Evolutionary conservation across 2,888 invertebrate genomes (phyloP).

Genomic region (Sinodicranocentrus sp.): DNA sequence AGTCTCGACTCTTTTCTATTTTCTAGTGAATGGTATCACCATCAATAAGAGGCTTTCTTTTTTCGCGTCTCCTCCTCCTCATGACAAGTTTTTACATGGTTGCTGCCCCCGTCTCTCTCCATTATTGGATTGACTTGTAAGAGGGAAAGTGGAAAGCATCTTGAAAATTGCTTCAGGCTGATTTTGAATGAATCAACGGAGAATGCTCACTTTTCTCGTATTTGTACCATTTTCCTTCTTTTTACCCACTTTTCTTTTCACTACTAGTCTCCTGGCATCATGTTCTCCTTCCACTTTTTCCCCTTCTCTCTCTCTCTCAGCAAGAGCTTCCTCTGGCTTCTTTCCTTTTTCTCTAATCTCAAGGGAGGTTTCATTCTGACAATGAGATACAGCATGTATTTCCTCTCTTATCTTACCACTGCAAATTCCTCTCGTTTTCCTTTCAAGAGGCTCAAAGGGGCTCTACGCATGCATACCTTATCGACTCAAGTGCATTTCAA

Average conservation of each 20-base stretch:
- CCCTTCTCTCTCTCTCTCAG: neutral
- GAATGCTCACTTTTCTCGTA: conserved; percentile 1
- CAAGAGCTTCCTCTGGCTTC: too few relatives aligned
- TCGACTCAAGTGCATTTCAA: conserved; percentile 26
- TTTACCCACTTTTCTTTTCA: conserved; percentile 48
- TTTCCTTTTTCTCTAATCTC: conserved; percentile 58
- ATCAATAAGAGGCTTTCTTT: neutral
- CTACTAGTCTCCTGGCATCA: neutral
- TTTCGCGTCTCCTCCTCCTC: neutral
- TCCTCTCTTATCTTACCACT: conserved; percentile 37
- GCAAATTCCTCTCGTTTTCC: conserved; percentile 41
- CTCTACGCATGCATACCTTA: conserved; percentile 35
- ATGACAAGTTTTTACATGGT: neutral
- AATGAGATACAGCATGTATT: conserved; percentile 61
- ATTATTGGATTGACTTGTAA: conserved; percentile 29
- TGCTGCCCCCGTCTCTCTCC: neutral
- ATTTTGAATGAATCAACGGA: conserved; percentile 27
- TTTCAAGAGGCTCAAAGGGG: conserved; percentile 38
- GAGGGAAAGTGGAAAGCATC: conserved; percentile 42
- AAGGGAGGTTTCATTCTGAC: conserved; percentile 62
- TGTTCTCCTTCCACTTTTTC: neutral
- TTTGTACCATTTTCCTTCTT: conserved; percentile 39
- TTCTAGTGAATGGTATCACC: neutral
- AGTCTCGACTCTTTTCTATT: neutral
- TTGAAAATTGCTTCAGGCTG: conserved; percentile 46